phyloP scores from a whole-genome alignment of 2,113 vertebrate species.

The Numida meleagris region DNA sequence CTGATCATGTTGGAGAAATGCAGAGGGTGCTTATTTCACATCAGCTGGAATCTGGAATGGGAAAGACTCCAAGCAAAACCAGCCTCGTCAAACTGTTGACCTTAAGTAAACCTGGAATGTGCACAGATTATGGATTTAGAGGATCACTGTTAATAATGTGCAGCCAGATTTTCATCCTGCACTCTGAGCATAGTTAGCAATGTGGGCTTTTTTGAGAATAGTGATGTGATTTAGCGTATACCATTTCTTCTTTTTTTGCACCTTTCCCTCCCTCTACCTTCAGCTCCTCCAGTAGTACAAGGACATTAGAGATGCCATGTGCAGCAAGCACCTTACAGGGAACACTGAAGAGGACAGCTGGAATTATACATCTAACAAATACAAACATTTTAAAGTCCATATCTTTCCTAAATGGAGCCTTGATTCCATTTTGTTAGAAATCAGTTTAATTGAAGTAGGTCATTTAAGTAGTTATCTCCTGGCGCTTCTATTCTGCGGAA shows the following conservation, averaged over 20 bases:
- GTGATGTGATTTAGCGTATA: neutral
- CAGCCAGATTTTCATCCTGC: neutral
- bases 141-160: neutral
- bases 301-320: rapidly evolving
- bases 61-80: neutral
- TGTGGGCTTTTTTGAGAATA: neutral
- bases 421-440: neutral
- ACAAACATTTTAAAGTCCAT: neutral
- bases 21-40: neutral
- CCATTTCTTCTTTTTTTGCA: neutral
- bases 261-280: neutral
- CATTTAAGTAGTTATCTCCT: neutral
- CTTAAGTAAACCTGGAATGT: neutral
- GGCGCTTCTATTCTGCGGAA: neutral
- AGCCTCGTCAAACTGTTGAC: neutral
- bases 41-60: neutral
- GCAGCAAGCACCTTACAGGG: rapidly evolving
- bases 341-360: neutral
- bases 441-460: constrained; percentile 11
- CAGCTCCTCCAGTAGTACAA: neutral
- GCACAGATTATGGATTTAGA: neutral
- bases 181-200: neutral
- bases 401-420: neutral
- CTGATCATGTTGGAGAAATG: neutral
- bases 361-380: neutral